Conservation (phyloP, 2,113 vertebrate species). For the Pluvianellus socialis region DNA sequence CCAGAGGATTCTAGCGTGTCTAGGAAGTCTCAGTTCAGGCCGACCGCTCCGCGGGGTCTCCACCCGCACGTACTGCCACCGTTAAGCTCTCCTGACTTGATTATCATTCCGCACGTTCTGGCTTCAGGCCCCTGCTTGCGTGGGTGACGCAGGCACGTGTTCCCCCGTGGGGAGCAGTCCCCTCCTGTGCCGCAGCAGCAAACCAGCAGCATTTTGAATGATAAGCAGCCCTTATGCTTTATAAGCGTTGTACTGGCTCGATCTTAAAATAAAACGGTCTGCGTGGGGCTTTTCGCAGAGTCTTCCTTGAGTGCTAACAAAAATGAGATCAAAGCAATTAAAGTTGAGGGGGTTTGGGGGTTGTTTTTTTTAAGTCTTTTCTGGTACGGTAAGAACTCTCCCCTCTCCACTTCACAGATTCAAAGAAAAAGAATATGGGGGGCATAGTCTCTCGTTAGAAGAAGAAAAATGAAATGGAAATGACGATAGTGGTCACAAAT, state of each 20-base stretch:
- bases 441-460: not conserved
- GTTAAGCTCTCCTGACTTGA: not conserved
- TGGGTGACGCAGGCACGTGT: not conserved
- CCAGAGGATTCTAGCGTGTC: not conserved
- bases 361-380: not conserved
- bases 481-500: not conserved
- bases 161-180: not conserved
- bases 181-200: not conserved
- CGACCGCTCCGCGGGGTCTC: not conserved
- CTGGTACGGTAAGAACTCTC: not conserved
- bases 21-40: not conserved
- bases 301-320: not conserved
- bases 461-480: not conserved
- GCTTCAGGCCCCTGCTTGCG: not conserved
- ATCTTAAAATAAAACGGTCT: not conserved
- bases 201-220: not conserved
- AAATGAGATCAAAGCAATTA: not conserved
- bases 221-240: not conserved
- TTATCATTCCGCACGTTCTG: not conserved
- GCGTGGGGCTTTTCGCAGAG: not conserved
- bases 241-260: not conserved
- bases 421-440: not conserved
- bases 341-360: no score
- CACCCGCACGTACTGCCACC: accelerated
- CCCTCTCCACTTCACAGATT: not conserved